Base-by-base conservation (phyloP, 2,888 invertebrate species). In the Aleiodes leptofemur region DNA sequence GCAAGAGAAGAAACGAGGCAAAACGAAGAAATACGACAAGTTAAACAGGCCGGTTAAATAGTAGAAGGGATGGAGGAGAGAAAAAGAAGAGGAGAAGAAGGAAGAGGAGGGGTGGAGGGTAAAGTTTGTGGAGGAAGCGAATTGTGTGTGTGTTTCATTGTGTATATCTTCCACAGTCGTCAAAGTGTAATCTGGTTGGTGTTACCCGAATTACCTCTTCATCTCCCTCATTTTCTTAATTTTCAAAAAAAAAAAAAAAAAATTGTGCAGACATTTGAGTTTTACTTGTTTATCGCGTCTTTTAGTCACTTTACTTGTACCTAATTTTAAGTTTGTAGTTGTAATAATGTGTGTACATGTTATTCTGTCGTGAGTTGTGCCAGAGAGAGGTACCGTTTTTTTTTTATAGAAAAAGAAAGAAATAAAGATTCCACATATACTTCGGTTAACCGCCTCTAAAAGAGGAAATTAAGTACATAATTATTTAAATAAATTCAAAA, bases 61-160 rank as follows among this genome's bases (percentile, higher is more conserved):
- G 29, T 23, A 56, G 56, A 14, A 29, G 56, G 56, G 48, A 68
- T 50, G 50, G 68, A 34, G 50, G 51, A 38, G 43, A 11, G 23
- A 23, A 29, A 51, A 51, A 43, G 6, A 43, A 68, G 73, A 55
- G 57, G 31, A 50, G n/a, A 68, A 11, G 50, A 29, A 51, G 34
- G 55, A 13, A 43, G 29, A 68, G 57, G 73, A 34, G 55, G 9
- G 55, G 29, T 59, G 50, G 73, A 68, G 73, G 64, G 68, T 50
- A 48, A 14, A 68, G 50, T 34, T 51, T 34, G 61, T 34, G n/a
- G 51, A 57, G 66, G 73, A 66, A 64, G 51, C 50, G 66, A 75
- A 75, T 75, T 71, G 75, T 23, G 23, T 23, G 23, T 75, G 23
- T 23, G 23, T 75, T 75, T 75, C 75, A 74, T 64, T 55, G 55